Evolutionary conservation across 2,113 vertebrate species (phyloP).

Genomic region (Pachycephala philippinensis): DNA sequence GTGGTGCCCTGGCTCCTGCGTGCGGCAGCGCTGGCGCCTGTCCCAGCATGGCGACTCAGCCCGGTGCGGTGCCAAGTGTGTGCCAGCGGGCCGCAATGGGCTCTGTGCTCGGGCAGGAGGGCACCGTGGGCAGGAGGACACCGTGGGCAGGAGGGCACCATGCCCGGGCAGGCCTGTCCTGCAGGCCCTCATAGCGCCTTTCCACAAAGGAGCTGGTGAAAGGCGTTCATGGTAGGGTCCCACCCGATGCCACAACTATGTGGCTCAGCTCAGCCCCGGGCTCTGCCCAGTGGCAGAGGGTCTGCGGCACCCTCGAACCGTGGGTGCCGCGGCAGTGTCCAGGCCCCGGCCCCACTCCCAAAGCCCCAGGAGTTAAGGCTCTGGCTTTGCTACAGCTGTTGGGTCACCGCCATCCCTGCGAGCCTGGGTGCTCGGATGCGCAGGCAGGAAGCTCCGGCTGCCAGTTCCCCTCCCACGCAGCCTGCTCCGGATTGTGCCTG

Average conservation of each 20-base stretch:
- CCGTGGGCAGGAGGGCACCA: not conserved
- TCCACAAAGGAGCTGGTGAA: not conserved
- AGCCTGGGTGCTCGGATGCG: not conserved
- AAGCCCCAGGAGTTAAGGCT: not conserved
- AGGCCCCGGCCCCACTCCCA: fast-evolving
- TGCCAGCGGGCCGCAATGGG: not conserved
- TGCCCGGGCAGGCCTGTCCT: not conserved
- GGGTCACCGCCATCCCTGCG: not conserved
- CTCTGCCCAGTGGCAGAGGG: not conserved
- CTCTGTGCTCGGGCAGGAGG: not conserved
- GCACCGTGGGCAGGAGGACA: not conserved
- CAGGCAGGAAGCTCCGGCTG: not conserved
- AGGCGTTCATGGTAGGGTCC: fast-evolving
- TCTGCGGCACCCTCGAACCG: fast-evolving
- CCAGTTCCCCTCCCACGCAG: constrained; percentile 27
- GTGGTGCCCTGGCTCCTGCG: not conserved
- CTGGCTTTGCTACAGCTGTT: not conserved
- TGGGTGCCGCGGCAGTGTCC: fast-evolving
- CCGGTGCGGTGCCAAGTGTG: not conserved
- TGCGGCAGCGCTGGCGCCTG: fast-evolving
- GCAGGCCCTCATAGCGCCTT: not conserved
- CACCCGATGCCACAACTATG: fast-evolving
- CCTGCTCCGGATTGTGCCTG: not conserved
- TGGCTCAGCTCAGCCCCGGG: not conserved
- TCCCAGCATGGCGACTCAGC: not conserved